phyloP scores from a whole-genome alignment of 2,888 invertebrate genomes.

The Yponomeuta malinellus region DNA sequence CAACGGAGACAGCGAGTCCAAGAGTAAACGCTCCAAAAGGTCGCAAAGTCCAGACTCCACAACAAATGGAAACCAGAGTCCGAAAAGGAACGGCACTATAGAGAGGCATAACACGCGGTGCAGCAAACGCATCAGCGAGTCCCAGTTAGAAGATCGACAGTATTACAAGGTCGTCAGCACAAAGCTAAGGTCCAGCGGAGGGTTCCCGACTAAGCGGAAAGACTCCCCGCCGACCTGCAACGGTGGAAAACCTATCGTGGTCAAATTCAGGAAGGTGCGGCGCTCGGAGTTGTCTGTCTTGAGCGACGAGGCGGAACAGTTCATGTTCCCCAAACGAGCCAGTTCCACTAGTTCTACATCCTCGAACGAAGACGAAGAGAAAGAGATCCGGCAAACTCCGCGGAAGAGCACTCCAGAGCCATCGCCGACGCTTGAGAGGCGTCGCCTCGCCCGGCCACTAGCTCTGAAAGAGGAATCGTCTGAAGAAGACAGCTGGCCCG shows the following conservation, averaged over 20 bases:
- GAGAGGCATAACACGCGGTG: constrained; percentile 56
- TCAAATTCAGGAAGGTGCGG: constrained; percentile 84
- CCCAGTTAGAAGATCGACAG: constrained; percentile 51
- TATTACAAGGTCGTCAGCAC: constrained; percentile 84
- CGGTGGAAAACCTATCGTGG: constrained; percentile 76
- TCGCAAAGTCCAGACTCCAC: constrained; percentile 51
- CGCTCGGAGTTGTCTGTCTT: constrained; percentile 83
- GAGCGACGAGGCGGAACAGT: constrained; percentile 91
- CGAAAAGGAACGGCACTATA: constrained; percentile 45
- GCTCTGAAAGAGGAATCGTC: constrained; percentile 67
- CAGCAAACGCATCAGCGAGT: constrained; percentile 39
- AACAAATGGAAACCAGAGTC: constrained; percentile 43
- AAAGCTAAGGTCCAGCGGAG: constrained; percentile 79
- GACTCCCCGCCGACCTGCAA: constrained; percentile 71
- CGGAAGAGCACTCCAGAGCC: constrained; percentile 57
- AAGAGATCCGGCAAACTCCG: constrained; percentile 45
- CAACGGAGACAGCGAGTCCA: constrained; percentile 49
- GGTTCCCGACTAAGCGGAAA: constrained; percentile 45
- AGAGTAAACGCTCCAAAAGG: constrained; percentile 40
- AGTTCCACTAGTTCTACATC: constrained; percentile 72
- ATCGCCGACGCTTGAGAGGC: constrained; percentile 38
- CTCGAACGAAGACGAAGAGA: constrained; percentile 77
- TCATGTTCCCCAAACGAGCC: constrained; percentile 86
- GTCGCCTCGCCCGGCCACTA: constrained; percentile 53
- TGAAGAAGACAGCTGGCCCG: constrained; percentile 64